Evolutionary conservation across 1,140 invertebrate species (phyloP), one percentile per base, ranked within the genome.

Genomic region (Zaprionus ghesquierei): DNA sequence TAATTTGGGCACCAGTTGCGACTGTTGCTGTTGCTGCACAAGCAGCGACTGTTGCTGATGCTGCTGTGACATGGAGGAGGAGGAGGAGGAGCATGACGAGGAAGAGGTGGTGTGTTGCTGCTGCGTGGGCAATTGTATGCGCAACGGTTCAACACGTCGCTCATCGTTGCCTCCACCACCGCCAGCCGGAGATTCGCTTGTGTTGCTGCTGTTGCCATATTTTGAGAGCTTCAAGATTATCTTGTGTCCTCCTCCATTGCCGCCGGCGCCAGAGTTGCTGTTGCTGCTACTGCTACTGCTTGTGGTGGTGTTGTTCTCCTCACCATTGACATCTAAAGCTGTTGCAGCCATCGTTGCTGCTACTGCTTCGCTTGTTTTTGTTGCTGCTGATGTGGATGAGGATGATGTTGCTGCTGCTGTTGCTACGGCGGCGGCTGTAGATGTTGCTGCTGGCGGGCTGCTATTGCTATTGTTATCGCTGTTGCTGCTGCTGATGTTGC

Each of bases 221-320:
- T 90, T 90, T 10, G 89, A 86, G 46, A 91, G 76, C 66, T 91
- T 91, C 38, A 91, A 50, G 38, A 91, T 91, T 5, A 91, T 81
- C 70, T 90, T 91, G 50, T 90, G 89, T 33, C 76, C 18, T 33
- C 76, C 18, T 18, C 46, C 41, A n/a, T 18, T 44, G 10, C 8
- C 35, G n/a, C 33, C 49, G 54, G 44, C 54, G 27, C 50, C 23
- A 6, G 6, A 27, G 33, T 29, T 49, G 61, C 56, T 56, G 25
- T 29, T 64, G 44, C 46, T 49, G 44, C 55, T 64, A n/a, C n/a
- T n/a, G n/a, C n/a, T n/a, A n/a, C n/a, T n/a, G n/a, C n/a, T n/a
- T n/a, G n/a, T n/a, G n/a, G n/a, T n/a, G 31, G 63, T 62, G 23
- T 61, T 76, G 23, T 58, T 77, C 35, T 79, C 85, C 41, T 75